Conservation (phyloP, 1,140 invertebrate species). For the Zophobas morio region DNA sequence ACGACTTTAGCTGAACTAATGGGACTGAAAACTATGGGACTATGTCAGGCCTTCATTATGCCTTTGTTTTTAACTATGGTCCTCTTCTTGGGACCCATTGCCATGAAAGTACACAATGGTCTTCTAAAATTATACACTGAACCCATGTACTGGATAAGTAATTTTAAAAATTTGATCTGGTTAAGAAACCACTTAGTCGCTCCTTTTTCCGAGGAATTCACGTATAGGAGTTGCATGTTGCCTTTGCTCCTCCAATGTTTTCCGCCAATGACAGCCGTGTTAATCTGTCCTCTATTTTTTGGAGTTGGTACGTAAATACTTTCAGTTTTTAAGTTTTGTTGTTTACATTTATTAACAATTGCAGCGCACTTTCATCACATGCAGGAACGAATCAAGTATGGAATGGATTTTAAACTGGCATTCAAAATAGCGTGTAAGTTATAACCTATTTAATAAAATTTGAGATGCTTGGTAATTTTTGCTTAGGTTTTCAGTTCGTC, state of each 20-base stretch:
- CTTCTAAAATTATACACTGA: slow-evolving; percentile 77
- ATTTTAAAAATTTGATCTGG: slow-evolving; percentile 82
- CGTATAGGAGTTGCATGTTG: slow-evolving; percentile 91
- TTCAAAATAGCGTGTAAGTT: slow-evolving; percentile 80
- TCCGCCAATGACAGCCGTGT: slow-evolving; percentile 80
- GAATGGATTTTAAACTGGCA: slow-evolving; percentile 77
- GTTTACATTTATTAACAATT: slow-evolving; percentile 4
- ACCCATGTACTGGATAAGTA: slow-evolving; percentile 56
- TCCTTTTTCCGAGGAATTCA: slow-evolving; percentile 95
- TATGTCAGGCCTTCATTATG: slow-evolving; percentile 81
- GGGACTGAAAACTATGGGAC: slow-evolving; percentile 81
- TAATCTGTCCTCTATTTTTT: slow-evolving; percentile 93
- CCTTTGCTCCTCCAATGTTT: slow-evolving; percentile 90
- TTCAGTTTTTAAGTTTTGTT: not conserved
- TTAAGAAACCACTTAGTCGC: slow-evolving; percentile 92
- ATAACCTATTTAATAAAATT: slow-evolving; percentile 15
- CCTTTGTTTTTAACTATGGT: slow-evolving; percentile 88
- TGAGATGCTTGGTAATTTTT: slow-evolving; percentile 50
- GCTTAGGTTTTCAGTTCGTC: slow-evolving; percentile 87
- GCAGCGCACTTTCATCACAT: slow-evolving; percentile 89
- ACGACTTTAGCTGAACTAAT: slow-evolving; percentile 79
- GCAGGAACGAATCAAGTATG: slow-evolving; percentile 82
- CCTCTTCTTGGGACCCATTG: slow-evolving; percentile 88
- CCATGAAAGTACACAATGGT: slow-evolving; percentile 79
- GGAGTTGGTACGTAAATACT: slow-evolving; percentile 79